phyloP scores from a whole-genome alignment of 2,888 invertebrate genomes.

The Diarsia brunnea region DNA sequence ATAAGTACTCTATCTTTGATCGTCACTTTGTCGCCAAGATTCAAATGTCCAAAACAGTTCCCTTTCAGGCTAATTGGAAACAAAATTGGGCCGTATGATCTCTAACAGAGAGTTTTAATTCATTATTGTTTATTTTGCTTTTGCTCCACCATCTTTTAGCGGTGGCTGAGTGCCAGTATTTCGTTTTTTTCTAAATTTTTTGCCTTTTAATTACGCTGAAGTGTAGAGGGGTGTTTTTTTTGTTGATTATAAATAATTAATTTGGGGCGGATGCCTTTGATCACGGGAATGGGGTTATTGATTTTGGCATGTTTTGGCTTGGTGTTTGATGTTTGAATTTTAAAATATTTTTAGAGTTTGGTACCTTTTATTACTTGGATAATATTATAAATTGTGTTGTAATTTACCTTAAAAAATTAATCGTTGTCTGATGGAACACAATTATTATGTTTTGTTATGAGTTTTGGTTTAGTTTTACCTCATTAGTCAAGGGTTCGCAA shows the following conservation, averaged over 20 bases:
- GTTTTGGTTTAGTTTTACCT: background rate
- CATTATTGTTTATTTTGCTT: slow-evolving; percentile 59
- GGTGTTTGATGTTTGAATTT: background rate
- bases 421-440: background rate
- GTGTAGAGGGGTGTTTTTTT: slow-evolving; percentile 28
- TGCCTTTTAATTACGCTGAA: slow-evolving; percentile 50
- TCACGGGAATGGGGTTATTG: slow-evolving; percentile 15
- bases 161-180: slow-evolving; percentile 46
- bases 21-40: slow-evolving; percentile 31
- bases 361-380: background rate
- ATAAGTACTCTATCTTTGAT: slow-evolving; percentile 37
- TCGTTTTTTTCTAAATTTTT: slow-evolving; percentile 55
- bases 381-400: background rate
- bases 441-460: background rate
- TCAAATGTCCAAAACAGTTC: slow-evolving; percentile 49
- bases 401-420: background rate
- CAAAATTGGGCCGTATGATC: slow-evolving; percentile 54
- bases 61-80: slow-evolving; percentile 54
- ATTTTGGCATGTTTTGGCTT: background rate
- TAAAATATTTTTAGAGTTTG: background rate
- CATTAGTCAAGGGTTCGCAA: background rate
- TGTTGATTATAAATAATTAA: slow-evolving; percentile 44
- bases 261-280: slow-evolving; percentile 25
- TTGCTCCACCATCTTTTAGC: slow-evolving; percentile 39
- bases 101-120: slow-evolving; percentile 52